A percentile compares a stretch with the other conserved stretches of the same genome.
Conservation (phyloP, 2,888 invertebrate genomes). For the Harpalus rubripes region DNA sequence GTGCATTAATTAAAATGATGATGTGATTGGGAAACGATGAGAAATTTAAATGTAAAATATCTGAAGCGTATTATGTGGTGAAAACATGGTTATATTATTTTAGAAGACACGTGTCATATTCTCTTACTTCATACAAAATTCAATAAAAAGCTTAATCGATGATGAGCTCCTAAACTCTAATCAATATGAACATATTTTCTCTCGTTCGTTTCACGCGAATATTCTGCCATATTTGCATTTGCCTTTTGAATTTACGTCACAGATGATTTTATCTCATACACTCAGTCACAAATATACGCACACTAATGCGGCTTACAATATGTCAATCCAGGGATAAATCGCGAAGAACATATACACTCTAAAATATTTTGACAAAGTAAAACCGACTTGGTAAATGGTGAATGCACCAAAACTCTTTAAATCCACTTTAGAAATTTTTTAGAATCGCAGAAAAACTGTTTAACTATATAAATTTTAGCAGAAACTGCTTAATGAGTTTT, state of each 20-base stretch:
- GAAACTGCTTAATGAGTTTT: too few species aligned
- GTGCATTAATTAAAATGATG: too few species aligned
- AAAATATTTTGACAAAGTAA: too few species aligned
- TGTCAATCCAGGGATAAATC: too few species aligned
- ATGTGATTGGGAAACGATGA: too few species aligned
- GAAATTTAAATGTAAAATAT: not conserved
- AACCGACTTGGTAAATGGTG: too few species aligned
- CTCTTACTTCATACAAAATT: conserved; percentile 14
- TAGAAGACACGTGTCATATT: not conserved
- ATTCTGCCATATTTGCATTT: conserved; percentile 26
- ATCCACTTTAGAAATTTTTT: too few species aligned
- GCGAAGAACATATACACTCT: too few species aligned
- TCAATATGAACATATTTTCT: conserved; percentile 23
- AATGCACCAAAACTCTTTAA: too few species aligned
- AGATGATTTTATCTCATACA: conserved; percentile 6
- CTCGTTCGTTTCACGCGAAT: not conserved
- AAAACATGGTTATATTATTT: not conserved
- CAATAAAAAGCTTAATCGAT: conserved; percentile 6
- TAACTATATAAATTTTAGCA: too few species aligned
- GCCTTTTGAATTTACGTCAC: conserved; percentile 20
- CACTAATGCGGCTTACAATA: too few species aligned
- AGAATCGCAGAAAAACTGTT: too few species aligned
- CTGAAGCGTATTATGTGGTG: not conserved
- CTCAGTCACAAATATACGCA: conserved; percentile 2
- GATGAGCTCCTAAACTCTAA: conserved; percentile 3